phyloP scores from a whole-genome alignment of 1,140 invertebrate genomes.

The Sminthurides bifidus region DNA sequence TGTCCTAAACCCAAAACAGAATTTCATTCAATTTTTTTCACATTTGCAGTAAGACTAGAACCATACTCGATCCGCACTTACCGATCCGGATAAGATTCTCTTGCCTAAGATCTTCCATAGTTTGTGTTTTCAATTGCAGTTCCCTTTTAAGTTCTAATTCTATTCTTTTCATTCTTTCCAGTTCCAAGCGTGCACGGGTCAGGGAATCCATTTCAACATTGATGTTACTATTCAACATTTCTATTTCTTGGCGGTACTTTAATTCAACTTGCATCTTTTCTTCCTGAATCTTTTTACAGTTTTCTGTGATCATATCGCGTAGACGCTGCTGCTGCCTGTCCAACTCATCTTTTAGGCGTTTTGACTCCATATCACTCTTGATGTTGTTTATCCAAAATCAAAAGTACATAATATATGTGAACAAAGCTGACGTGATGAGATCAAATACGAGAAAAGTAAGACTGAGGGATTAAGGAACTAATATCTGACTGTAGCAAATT shows the following conservation, averaged over 20 bases:
- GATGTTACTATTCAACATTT: conserved; percentile 62
- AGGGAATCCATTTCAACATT: conserved; percentile 64
- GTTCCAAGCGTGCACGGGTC: conserved; percentile 57
- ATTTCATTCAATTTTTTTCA: neutral
- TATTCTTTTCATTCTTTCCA: conserved; percentile 60
- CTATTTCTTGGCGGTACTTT: conserved; percentile 57
- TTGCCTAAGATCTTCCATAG: conserved; percentile 63
- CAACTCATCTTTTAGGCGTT: conserved; percentile 59
- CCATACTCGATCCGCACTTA: too few species aligned
- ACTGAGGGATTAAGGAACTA: neutral
- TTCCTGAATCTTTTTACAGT: conserved; percentile 48
- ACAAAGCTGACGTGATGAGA: neutral
- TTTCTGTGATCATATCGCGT: conserved; percentile 44
- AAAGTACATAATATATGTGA: neutral
- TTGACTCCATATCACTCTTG: conserved; percentile 50
- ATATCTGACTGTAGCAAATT: too few species aligned
- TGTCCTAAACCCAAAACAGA: too few species aligned
- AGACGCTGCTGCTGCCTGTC: conserved; percentile 54
- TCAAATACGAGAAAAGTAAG: neutral
- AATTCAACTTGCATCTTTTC: conserved; percentile 59
- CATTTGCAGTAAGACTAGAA: too few species aligned
- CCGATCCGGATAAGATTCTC: conserved; percentile 61
- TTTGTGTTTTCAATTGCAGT: conserved; percentile 52
- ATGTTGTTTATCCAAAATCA: neutral
- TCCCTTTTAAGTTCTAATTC: conserved; percentile 60